phyloP scores from a whole-genome alignment of 2,113 vertebrate genomes.

The Nerophis lumbriciformis region DNA sequence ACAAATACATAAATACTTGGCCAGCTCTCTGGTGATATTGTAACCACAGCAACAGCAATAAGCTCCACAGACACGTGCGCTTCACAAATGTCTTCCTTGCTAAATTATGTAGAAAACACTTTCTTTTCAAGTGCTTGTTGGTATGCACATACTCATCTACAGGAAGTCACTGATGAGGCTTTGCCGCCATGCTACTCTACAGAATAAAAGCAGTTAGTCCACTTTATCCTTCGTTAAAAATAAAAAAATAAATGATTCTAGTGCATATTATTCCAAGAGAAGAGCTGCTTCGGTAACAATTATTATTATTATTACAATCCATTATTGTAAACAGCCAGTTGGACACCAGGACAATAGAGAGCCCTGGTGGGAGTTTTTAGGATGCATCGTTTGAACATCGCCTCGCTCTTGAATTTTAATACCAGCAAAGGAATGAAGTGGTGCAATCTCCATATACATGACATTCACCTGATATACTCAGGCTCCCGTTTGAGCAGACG shows the following conservation, averaged over 20 bases:
- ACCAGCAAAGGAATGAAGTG: conserved; percentile 17
- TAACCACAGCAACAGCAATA: conserved; percentile 43
- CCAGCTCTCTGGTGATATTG: conserved; percentile 38
- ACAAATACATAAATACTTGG: conserved; percentile 61
- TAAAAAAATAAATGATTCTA: conserved; percentile 34
- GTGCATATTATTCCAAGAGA: conserved; percentile 42
- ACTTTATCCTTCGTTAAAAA: conserved; percentile 43
- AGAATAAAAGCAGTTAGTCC: conserved; percentile 38
- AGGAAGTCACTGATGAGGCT: conserved; percentile 27
- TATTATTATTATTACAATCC: conserved; percentile 31
- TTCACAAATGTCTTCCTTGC: conserved; percentile 32
- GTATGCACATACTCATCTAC: conserved; percentile 35
- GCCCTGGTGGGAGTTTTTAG: conserved; percentile 16
- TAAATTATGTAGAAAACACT: conserved; percentile 44
- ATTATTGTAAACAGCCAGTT: conserved; percentile 34
- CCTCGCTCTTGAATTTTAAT: conserved; percentile 23
- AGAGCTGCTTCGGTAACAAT: conserved; percentile 30
- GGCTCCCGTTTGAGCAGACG: conserved; percentile 37
- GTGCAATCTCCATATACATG: conserved; percentile 24
- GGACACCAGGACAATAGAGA: conserved; percentile 18
- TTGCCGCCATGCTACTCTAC: conserved; percentile 27
- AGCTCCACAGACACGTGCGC: conserved; percentile 15
- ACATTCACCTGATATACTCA: conserved; percentile 20
- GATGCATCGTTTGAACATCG: conserved; percentile 11
- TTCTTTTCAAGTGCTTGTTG: conserved; percentile 41